Base-by-base conservation (phyloP, 2,113 vertebrate genomes). In the Centrocercus urophasianus region DNA sequence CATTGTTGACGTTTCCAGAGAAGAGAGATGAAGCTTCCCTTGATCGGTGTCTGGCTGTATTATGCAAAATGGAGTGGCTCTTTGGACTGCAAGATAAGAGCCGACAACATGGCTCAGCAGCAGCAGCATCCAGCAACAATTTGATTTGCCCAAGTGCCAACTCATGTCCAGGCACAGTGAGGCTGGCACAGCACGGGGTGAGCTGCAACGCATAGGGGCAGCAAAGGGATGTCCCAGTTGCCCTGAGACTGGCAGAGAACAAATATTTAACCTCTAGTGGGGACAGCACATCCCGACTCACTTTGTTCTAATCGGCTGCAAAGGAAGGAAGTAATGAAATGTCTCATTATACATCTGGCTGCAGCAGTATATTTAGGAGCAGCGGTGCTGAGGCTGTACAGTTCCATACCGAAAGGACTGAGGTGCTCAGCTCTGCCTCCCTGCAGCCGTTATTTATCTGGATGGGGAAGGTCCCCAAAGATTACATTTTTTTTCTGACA, bases 261-360 rank as follows among this genome's bases (percentile, higher is more conserved):
- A 74, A 75, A 86, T 42, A 81, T 90, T 92, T 86, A 84, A 93
- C 86, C 50, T 90, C 74, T 93, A 67, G 2, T 0, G 0, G 20
- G 47, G 56, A 43, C 32, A 67, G 38, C 52, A 83, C 91, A 88
- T 77, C 69, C 34, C 59, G 42, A 34, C 15, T 93, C 22, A 21
- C 45, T 83, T 86, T 81, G 45, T 40, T 56, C 28, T 47, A 81
- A 67, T 52, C 34, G 38, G 43, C 25, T 1, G 48, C 67, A 40
- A 90, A 95, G 93, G 93, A 96, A 96, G 93, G 61, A 96, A 94
- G 92, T 78, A 86, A 93, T 96, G 89, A 88, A 92, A 94, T 48
- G 70, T 81, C 57, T 90, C 61, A 81, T 94, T 93, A 86, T 75
- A 61, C 32, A 27, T 84, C 70, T 77, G 61, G 50, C 65, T 72